Evolutionary conservation across 2,797 vertebrate species (phyloP).

Genomic region (Hydrophis major): DNA sequence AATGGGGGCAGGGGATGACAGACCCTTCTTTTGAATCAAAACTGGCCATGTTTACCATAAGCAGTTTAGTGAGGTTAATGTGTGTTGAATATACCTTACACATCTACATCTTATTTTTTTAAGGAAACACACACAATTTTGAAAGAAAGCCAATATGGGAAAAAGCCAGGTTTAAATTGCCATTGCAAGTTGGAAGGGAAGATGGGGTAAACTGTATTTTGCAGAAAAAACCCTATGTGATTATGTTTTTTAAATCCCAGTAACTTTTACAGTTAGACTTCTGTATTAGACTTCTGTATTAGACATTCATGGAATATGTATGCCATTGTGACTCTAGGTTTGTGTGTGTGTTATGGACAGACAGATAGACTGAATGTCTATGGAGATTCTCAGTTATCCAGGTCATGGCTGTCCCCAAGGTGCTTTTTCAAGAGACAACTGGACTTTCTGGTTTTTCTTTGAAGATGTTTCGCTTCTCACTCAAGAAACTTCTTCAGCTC

Average conservation of each 20-base stretch:
- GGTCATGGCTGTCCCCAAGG: no score
- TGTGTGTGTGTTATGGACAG: not conserved
- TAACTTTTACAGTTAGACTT: not conserved
- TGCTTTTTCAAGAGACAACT: no score
- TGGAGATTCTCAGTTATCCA: no score
- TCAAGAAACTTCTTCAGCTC: no score
- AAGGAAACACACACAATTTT: slow-evolving; percentile 6
- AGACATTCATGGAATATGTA: not conserved
- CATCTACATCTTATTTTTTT: not conserved
- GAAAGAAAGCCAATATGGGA: slow-evolving; percentile 47
- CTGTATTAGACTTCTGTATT: not conserved
- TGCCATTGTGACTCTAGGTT: not conserved
- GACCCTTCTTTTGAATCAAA: not conserved
- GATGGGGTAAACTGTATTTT: not conserved
- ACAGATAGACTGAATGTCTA: not conserved
- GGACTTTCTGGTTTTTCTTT: no score
- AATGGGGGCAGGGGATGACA: no score
- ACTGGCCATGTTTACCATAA: not conserved
- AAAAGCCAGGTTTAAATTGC: slow-evolving; percentile 54
- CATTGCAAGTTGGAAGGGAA: slow-evolving; percentile 19
- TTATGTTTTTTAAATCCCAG: slow-evolving; percentile 42
- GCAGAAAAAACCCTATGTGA: slow-evolving; percentile 47
- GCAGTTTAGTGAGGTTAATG: not conserved
- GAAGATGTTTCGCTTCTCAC: no score
- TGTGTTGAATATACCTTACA: not conserved